Evolutionary conservation across 2,888 invertebrate species (phyloP).

Genomic region (Stenurella melanura): DNA sequence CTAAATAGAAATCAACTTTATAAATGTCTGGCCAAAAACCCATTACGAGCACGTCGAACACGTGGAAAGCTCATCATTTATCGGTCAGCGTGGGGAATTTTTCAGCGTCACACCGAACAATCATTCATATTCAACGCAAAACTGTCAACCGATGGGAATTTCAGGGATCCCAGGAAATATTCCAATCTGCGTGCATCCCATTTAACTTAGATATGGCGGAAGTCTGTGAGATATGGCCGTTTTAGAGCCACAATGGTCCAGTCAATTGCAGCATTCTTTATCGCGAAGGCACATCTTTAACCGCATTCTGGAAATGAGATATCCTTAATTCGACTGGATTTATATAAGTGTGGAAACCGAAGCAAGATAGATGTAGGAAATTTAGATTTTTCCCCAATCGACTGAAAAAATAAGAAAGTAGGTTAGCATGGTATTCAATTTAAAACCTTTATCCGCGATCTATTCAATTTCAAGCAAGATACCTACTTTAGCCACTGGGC

Average conservation of each 20-base stretch:
- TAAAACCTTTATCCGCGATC: not conserved
- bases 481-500: not conserved
- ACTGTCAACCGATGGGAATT: slow-evolving; percentile 32
- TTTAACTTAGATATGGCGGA: slow-evolving; percentile 58
- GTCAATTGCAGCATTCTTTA: slow-evolving; percentile 58
- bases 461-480: not conserved
- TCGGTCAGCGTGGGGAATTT: slow-evolving; percentile 20
- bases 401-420: not conserved
- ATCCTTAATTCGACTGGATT: slow-evolving; percentile 22
- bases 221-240: slow-evolving; percentile 55
- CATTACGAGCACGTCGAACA: slow-evolving; percentile 36
- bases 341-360: not conserved
- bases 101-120: slow-evolving; percentile 25
- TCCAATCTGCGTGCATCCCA: slow-evolving; percentile 58
- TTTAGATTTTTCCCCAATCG: not conserved
- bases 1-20: slow-evolving; percentile 41
- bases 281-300: slow-evolving; percentile 52
- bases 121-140: slow-evolving; percentile 32
- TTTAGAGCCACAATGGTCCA: slow-evolving; percentile 54
- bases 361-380: not conserved
- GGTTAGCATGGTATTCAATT: not conserved
- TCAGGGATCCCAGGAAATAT: slow-evolving; percentile 50
- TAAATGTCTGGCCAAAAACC: slow-evolving; percentile 36
- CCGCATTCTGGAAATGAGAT: slow-evolving; percentile 27
- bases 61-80: slow-evolving; percentile 29